Evolutionary conservation across 2,888 invertebrate genomes (phyloP).

Genomic region (Rhaphigaster nebulosa): DNA sequence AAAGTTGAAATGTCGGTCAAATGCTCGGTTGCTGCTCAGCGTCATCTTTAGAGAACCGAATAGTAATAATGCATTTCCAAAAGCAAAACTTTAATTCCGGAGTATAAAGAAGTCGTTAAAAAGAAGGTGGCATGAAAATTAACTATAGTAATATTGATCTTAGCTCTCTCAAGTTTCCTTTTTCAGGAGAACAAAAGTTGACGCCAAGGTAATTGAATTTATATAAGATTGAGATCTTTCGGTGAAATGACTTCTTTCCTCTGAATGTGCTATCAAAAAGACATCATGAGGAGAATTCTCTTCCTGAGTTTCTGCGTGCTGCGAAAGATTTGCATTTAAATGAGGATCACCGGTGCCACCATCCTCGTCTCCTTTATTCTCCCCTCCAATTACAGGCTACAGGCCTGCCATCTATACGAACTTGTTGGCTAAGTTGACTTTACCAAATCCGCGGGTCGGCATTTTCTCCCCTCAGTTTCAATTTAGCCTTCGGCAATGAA

Average conservation of each 20-base stretch:
- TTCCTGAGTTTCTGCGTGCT: not conserved
- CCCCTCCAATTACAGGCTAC: conserved; percentile 48
- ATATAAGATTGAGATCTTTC: conserved; percentile 44
- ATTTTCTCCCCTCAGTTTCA: conserved; percentile 34
- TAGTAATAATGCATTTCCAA: not conserved
- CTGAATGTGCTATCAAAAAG: conserved; percentile 45
- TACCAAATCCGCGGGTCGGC: conserved; percentile 9
- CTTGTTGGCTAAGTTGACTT: conserved; percentile 34
- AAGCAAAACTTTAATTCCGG: not conserved
- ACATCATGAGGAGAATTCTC: not conserved
- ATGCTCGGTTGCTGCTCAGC: no score
- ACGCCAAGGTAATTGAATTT: conserved; percentile 45
- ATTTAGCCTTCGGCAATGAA: not conserved
- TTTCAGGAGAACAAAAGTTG: conserved; percentile 36
- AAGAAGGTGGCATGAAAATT: not conserved
- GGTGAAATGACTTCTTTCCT: conserved; percentile 35
- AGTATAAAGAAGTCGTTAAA: not conserved
- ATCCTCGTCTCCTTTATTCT: conserved; percentile 32
- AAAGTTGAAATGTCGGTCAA: no score
- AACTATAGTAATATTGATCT: conserved; percentile 30
- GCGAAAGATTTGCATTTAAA: conserved; percentile 40
- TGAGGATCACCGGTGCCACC: conserved; percentile 23
- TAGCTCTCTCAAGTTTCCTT: not conserved
- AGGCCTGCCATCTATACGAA: conserved; percentile 22
- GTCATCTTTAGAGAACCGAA: not conserved